A percentile compares a stretch with the other conserved stretches of the same genome.
phyloP scores from a whole-genome alignment of 2,113 vertebrate genomes.

The Phyllostomus hastatus region DNA sequence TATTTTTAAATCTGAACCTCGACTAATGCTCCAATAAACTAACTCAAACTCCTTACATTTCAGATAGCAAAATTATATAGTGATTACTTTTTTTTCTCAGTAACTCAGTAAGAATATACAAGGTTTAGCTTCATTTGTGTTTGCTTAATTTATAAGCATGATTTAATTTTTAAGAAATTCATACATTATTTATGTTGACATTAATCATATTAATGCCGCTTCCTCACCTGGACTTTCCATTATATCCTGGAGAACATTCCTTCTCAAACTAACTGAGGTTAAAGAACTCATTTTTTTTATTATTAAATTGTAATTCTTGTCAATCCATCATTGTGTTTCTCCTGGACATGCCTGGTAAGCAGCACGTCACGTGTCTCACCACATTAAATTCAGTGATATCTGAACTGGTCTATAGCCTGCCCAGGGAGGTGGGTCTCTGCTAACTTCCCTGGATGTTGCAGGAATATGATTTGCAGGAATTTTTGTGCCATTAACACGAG shows the following conservation, averaged over 20 bases:
- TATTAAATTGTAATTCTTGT: not conserved
- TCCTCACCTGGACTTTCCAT: not conserved
- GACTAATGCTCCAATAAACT: not conserved
- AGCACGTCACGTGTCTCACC: not conserved
- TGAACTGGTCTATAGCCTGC: not conserved
- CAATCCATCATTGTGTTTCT: not conserved
- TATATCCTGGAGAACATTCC: not conserved
- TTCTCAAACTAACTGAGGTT: not conserved
- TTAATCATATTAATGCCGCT: not conserved
- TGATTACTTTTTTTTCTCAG: not conserved
- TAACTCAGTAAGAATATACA: not conserved
- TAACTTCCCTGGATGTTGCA: not conserved
- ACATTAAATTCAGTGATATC: not conserved
- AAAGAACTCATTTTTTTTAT: not conserved
- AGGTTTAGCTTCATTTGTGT: not conserved
- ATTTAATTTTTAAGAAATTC: not conserved
- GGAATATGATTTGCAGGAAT: not conserved
- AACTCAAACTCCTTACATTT: not conserved
- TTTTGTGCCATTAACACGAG: not conserved
- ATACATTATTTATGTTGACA: not conserved
- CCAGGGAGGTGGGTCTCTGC: not conserved
- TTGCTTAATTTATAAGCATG: not conserved
- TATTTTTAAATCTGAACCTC: conserved; percentile 32
- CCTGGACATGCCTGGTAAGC: not conserved
- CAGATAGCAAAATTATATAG: not conserved